Conservation (phyloP, 2,113 vertebrate genomes). For the Gnathonemus echidnorhynchus region DNA sequence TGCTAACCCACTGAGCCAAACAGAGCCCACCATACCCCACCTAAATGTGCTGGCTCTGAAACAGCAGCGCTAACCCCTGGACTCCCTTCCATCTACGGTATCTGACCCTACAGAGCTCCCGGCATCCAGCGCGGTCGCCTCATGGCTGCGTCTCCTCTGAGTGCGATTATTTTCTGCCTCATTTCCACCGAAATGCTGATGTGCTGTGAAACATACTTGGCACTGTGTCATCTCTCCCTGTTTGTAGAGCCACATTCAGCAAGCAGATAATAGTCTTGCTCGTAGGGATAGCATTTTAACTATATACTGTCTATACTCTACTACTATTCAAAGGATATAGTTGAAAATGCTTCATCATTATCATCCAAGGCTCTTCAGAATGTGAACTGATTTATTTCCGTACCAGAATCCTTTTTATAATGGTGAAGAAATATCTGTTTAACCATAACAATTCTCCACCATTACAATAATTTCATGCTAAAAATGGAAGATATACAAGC, state of each 20-base stretch:
- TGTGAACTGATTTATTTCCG: background rate
- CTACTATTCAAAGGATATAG: background rate
- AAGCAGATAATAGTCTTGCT: background rate
- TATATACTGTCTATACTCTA: background rate
- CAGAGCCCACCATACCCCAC: background rate
- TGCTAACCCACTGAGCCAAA: background rate
- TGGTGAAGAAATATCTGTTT: background rate
- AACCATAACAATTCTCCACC: background rate
- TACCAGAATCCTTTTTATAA: background rate
- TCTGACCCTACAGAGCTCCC: background rate
- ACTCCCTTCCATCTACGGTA: background rate
- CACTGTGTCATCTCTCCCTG: background rate
- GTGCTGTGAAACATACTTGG: background rate
- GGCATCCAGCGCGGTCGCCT: background rate
- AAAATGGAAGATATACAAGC: background rate
- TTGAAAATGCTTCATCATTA: background rate
- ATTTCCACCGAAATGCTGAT: constrained; percentile 2
- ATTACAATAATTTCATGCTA: background rate
- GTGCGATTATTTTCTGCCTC: background rate
- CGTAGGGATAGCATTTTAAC: background rate
- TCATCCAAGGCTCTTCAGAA: background rate
- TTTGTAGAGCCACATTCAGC: background rate
- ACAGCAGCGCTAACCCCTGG: background rate
- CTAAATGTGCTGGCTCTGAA: background rate
- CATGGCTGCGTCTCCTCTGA: background rate